Base-by-base conservation (phyloP, 2,888 invertebrate genomes). In the Tromatobia lineatoria region DNA sequence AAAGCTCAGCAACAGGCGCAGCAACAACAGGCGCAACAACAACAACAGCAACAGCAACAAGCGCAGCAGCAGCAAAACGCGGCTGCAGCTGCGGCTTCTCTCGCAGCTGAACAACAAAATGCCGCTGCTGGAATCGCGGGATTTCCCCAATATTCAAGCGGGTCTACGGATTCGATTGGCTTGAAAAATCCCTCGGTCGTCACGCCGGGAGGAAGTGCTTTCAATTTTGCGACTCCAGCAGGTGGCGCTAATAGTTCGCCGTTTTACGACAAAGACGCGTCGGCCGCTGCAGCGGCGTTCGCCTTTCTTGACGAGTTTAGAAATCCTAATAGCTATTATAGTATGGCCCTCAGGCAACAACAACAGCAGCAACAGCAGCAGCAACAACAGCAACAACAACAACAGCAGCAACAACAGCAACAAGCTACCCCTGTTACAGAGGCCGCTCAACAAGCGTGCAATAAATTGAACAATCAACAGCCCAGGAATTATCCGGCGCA, bases 181-280 rank as follows among this genome's bases (percentile, higher is more conserved):
- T 91, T 96, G 67, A 95, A 97, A 89, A 96, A 96, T 69, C 94
- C 95, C 4, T 96, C 96, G 88, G 96, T 97, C 91, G 97, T 97
- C 86, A 96, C 97, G 8, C 89, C 92, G 11, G 90, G 92, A 11
- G 96, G 97, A 34, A 97, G 97, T 94, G 97, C 98, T 71, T 98
- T 98, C 90, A 98, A 97, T 92, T 98, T 97, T 91, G 97, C 97
- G 20, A 95, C 97, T 3, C 94, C 97, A 0, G 95, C 96, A 13
- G 90, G 91, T 20, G 70, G 85, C 1, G 82, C 92, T 7, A 91
- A 91, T 29, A 91, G 89, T 76, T 89, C 93, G 13, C 88, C 92
- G 0, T 93, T 93, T 73, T 93, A 93, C 79, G 93, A 93, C 76
- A 93, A 93, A 57, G 93, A 93, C 38, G 90, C 93, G 0, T 87